Conservation (phyloP, 2,888 invertebrate species). For the Lordiphosa fenestrarum region DNA sequence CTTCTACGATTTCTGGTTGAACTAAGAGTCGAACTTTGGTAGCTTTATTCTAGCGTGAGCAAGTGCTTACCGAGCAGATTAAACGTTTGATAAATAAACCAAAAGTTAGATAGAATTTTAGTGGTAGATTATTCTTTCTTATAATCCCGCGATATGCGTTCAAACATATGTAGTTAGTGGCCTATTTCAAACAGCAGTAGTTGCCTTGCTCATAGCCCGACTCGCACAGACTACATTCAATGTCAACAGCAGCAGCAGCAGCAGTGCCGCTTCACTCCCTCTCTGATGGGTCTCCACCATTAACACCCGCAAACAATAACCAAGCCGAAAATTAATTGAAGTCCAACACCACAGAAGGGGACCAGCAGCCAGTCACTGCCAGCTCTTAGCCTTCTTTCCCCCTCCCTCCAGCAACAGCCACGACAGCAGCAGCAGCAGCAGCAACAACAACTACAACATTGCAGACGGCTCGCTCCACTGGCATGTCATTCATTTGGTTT, state of each 20-base stretch:
- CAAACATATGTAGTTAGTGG: too few species aligned
- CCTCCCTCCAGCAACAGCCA: neutral
- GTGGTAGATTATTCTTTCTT: too few species aligned
- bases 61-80: too few species aligned
- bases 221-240: too few species aligned
- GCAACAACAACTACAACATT: conserved; percentile 10
- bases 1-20: too few species aligned
- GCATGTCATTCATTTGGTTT: conserved; percentile 61
- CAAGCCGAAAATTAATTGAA: conserved; percentile 74
- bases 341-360: conserved; percentile 65
- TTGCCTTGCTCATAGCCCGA: too few species aligned
- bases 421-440: conserved; percentile 3
- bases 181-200: too few species aligned
- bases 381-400: neutral
- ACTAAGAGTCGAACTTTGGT: too few species aligned
- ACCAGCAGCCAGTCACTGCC: conserved; percentile 31
- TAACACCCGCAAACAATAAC: conserved; percentile 63
- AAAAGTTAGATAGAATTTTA: too few species aligned
- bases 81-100: too few species aligned
- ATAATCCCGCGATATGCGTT: too few species aligned
- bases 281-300: conserved; percentile 24
- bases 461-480: conserved; percentile 46
- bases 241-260: neutral
- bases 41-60: too few species aligned
- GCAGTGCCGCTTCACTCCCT: neutral